A percentile compares a stretch with the other conserved stretches of the same genome.
Conservation (phyloP, 2,113 vertebrate genomes). For the Theropithecus gelada region DNA sequence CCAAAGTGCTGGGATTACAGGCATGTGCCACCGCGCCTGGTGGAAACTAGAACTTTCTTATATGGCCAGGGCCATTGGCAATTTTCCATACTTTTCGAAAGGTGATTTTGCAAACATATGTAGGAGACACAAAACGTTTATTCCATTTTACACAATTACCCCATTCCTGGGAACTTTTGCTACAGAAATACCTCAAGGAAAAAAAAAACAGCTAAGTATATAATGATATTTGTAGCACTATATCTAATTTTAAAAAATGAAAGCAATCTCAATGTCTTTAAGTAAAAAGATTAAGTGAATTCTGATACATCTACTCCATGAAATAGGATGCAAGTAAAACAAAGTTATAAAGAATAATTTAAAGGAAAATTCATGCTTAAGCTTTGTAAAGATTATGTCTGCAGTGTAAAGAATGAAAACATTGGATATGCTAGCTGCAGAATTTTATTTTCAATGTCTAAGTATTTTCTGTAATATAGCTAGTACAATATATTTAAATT, state of each 20-base stretch:
- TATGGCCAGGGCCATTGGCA: not conserved
- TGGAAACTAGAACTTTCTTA: not conserved
- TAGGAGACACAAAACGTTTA: not conserved
- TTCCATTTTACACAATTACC: not conserved
- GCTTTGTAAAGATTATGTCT: not conserved
- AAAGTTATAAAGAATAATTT: too few relatives aligned
- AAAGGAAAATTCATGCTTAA: not conserved
- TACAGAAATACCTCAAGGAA: not conserved
- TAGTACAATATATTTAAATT: not conserved
- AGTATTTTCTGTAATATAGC: not conserved
- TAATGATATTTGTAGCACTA: not conserved
- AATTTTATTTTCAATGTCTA: constrained; percentile 30
- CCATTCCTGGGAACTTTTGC: not conserved
- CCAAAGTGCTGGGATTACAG: too few relatives aligned
- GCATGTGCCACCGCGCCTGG: too few relatives aligned
- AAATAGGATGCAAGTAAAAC: not conserved
- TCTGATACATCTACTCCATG: not conserved
- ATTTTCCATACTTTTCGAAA: not conserved
- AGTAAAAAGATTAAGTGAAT: not conserved
- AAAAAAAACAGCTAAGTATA: not conserved
- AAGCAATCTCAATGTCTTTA: not conserved
- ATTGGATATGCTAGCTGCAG: not conserved
- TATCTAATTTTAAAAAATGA: not conserved
- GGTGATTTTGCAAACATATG: not conserved
- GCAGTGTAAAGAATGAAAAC: not conserved